Evolutionary conservation across 2,113 vertebrate species (phyloP).

Genomic region (Podarcis cretensis): DNA sequence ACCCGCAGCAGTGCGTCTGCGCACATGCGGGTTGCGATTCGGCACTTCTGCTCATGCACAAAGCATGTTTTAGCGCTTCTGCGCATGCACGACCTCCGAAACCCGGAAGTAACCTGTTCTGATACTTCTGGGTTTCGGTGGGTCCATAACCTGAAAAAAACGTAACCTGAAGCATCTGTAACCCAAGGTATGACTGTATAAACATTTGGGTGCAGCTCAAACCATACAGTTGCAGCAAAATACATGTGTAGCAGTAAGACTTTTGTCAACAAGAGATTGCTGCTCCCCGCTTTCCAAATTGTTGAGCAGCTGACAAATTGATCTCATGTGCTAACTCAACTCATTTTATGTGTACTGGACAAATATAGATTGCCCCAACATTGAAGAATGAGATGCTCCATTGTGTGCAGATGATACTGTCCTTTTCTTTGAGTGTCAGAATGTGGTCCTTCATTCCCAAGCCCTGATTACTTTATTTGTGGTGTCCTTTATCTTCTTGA

Average conservation of each 20-base stretch:
- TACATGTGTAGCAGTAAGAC: background rate
- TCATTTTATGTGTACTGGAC: background rate
- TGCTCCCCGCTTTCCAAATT: background rate
- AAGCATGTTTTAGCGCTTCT: too few species aligned
- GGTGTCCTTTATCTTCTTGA: background rate
- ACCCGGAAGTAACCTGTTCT: too few species aligned
- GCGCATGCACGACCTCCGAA: too few species aligned
- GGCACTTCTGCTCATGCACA: too few species aligned
- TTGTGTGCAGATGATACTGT: background rate
- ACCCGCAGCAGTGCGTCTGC: too few species aligned
- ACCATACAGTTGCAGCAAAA: background rate
- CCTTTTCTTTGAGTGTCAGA: background rate
- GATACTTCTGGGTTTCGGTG: too few species aligned
- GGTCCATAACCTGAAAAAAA: too few species aligned
- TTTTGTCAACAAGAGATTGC: fast-evolving
- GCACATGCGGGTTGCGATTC: too few species aligned
- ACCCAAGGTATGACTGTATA: background rate
- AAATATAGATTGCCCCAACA: background rate
- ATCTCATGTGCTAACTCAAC: background rate
- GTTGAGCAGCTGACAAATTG: background rate
- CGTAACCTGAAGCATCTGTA: too few species aligned
- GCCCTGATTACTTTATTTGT: background rate
- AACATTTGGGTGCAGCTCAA: background rate
- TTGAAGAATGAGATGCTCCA: background rate
- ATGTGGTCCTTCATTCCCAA: background rate